Conservation (phyloP, 2,797 vertebrate genomes). For the Hypotaenidia philippensis region DNA sequence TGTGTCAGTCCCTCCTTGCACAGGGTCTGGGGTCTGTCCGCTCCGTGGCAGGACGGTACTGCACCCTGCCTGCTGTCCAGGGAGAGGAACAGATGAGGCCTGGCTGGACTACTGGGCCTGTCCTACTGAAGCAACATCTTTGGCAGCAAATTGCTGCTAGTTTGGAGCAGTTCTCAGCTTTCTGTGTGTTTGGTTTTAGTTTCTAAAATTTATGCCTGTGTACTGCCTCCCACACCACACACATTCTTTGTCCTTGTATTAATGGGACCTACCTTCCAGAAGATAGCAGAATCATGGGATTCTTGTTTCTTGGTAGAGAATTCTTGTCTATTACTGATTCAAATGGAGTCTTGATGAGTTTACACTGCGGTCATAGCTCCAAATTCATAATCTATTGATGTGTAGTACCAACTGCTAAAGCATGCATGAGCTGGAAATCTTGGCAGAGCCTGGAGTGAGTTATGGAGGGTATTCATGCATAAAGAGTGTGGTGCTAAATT, state of each 20-base stretch:
- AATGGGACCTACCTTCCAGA: not conserved
- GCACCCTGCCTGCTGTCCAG: not conserved
- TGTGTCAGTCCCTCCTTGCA: not conserved
- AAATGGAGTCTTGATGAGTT: not conserved
- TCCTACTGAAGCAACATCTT: not conserved
- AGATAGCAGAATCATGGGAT: not conserved
- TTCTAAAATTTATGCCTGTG: not conserved
- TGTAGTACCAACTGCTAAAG: constrained; percentile 40
- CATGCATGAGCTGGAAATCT: constrained; percentile 8
- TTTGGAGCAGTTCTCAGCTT: not conserved
- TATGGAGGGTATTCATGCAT: constrained; percentile 12
- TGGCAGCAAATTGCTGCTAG: not conserved
- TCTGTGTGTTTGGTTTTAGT: not conserved
- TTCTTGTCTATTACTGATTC: not conserved
- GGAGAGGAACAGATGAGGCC: too few species aligned
- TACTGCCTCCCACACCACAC: not conserved
- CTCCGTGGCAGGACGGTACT: not conserved
- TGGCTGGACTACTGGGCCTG: not conserved
- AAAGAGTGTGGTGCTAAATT: constrained; percentile 29
- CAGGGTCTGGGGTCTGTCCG: not conserved
- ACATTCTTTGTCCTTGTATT: not conserved
- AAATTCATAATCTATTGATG: not conserved
- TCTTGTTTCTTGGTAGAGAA: not conserved
- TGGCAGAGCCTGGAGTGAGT: not conserved
- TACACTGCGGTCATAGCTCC: constrained; percentile 5